Percentiles rank a stretch among this genome's conserved stretches.
These are phyloP conservation scores for Papilio machaon DNA, from an alignment of 1,140 invertebrate genomes.

Conservation along the genomic window DNA sequence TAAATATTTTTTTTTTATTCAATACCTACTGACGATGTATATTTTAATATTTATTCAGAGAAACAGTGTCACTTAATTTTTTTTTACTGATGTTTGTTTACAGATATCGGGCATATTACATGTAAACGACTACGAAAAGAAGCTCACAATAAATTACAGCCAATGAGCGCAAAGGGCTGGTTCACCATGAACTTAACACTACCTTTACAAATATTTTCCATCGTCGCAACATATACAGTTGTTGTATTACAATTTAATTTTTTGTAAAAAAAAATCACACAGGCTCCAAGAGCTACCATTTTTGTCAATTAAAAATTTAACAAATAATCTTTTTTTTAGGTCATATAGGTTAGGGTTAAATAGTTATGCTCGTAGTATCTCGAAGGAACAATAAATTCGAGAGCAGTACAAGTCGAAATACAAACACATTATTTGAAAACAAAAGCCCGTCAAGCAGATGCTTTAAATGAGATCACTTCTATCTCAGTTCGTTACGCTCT, in stretches of 20 bases:
- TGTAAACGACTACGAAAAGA: slow-evolving; percentile 2
- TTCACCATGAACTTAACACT: not conserved
- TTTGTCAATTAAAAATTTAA: too few relatives aligned
- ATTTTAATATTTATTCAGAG: too few relatives aligned
- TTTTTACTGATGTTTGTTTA: not conserved
- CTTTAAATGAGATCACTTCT: slow-evolving; percentile 30
- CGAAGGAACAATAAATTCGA: not conserved
- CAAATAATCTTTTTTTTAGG: too few relatives aligned
- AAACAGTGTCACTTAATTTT: too few relatives aligned
- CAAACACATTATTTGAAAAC: slow-evolving; percentile 10
- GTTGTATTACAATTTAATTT: not conserved
- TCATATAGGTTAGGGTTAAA: too few relatives aligned
- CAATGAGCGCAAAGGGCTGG: not conserved
- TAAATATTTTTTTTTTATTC: too few relatives aligned
- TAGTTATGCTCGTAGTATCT: not conserved
- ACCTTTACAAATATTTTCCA: not conserved
- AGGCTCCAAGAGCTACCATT: too few relatives aligned
- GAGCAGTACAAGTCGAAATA: not conserved
- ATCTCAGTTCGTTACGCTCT: slow-evolving; percentile 11
- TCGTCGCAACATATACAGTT: not conserved
- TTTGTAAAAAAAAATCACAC: not conserved
- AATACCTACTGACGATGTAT: too few relatives aligned
- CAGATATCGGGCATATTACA: not conserved
- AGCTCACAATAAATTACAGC: not conserved
- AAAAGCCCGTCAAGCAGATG: not conserved